phyloP scores from a whole-genome alignment of 2,113 vertebrate species.

The Acinonyx jubatus region DNA sequence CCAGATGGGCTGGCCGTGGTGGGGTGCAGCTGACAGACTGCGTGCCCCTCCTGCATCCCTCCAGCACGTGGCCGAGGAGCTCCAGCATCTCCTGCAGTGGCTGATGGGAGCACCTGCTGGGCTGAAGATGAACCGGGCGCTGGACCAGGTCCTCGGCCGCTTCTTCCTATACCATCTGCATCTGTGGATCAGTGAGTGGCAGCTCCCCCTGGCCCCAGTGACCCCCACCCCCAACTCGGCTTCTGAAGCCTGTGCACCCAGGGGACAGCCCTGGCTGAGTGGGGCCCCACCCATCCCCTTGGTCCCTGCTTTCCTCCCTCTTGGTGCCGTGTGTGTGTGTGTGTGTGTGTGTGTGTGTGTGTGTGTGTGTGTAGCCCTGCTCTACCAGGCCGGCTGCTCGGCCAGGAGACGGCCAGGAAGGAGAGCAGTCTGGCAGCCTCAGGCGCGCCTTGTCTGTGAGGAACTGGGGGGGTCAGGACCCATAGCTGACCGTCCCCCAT shows the following conservation, averaged over 20 bases:
- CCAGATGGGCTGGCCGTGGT: not conserved
- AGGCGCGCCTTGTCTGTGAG: not conserved
- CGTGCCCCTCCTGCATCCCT: not conserved
- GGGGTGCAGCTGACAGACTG: not conserved
- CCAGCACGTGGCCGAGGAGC: slow-evolving; percentile 92
- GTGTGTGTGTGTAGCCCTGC: not conserved
- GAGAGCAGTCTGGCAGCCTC: not conserved
- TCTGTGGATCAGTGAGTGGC: slow-evolving; percentile 97
- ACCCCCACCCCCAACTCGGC: not conserved
- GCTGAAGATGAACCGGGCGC: slow-evolving; percentile 97
- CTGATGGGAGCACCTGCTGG: slow-evolving; percentile 98
- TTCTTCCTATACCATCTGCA: slow-evolving; percentile 99
- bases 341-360: not conserved
- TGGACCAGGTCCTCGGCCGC: slow-evolving; percentile 96
- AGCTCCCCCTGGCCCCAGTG: not conserved
- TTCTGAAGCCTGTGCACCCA: not conserved
- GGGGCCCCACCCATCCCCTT: no score
- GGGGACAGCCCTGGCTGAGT: not conserved
- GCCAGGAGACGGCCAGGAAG: not conserved
- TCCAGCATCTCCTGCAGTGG: slow-evolving; percentile 96
- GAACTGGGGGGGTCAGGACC: not conserved
- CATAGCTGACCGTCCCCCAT: not conserved
- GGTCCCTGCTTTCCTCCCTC: not conserved
- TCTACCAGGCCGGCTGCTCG: not conserved
- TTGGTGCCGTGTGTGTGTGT: not conserved